phyloP scores from a whole-genome alignment of 2,888 invertebrate species.

The Papilio demoleus region DNA sequence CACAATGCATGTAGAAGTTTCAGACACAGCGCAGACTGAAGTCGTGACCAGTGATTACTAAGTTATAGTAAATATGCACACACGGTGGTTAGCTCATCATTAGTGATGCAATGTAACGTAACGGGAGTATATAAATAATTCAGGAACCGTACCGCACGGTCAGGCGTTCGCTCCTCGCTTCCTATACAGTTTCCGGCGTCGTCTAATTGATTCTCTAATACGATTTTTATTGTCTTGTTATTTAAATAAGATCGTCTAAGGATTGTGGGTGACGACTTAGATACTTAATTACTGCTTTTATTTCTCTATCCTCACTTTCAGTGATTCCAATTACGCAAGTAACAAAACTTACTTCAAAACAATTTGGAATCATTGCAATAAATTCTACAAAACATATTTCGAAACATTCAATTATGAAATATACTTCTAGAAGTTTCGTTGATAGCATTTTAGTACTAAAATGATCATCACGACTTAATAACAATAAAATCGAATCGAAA shows the following conservation, averaged over 20 bases:
- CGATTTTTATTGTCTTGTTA: constrained; percentile 62
- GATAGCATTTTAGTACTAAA: neutral
- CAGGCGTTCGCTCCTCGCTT: constrained; percentile 49
- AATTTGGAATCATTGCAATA: no score
- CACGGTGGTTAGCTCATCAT: no score
- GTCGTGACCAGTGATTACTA: constrained; percentile 54
- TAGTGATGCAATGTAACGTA: constrained; percentile 78
- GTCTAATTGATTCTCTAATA: constrained; percentile 62
- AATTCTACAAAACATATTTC: no score
- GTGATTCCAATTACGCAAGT: neutral
- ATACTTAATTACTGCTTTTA: constrained; percentile 29
- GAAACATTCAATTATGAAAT: no score
- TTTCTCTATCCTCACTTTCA: constrained; percentile 9
- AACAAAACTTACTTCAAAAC: no score
- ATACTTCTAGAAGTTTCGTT: neutral
- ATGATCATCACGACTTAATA: neutral
- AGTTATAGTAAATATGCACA: constrained; percentile 59
- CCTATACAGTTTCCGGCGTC: constrained; percentile 55
- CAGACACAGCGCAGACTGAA: constrained; percentile 43
- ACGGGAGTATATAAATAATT: constrained; percentile 70
- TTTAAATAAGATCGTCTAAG: constrained; percentile 55
- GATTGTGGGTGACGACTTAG: constrained; percentile 41
- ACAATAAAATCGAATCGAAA: neutral
- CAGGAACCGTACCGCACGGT: constrained; percentile 60
- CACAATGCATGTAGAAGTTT: constrained; percentile 32